Evolutionary conservation across 2,113 vertebrate species (phyloP).

Genomic region (Typhlomys cinereus): DNA sequence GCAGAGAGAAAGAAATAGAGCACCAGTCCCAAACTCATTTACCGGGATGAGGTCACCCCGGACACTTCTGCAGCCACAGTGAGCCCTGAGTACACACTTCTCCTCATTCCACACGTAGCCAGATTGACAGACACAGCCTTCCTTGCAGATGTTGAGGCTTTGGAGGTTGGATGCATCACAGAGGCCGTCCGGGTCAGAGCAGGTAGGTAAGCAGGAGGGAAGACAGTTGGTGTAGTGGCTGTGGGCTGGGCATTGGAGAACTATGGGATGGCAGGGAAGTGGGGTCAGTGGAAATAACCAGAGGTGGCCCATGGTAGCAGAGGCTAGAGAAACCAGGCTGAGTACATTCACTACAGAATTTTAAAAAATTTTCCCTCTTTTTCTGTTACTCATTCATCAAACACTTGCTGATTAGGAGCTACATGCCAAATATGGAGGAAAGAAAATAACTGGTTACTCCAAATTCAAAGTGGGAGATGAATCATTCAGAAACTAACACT

Average conservation of each 20-base stretch:
- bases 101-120: neutral
- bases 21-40: neutral
- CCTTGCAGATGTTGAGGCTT: neutral
- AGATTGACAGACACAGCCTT: neutral
- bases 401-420: neutral
- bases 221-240: constrained; percentile 88
- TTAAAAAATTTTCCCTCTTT: too few relatives aligned
- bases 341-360: neutral
- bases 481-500: neutral
- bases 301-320: neutral
- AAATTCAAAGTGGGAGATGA: neutral
- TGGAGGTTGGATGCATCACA: constrained; percentile 73
- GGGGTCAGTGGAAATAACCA: neutral
- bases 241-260: constrained; percentile 84
- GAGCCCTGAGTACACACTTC: neutral
- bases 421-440: neutral
- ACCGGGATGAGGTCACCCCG: neutral
- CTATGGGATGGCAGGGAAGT: constrained; percentile 66
- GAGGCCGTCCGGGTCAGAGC: constrained; percentile 81
- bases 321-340: neutral
- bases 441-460: neutral
- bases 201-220: constrained; percentile 86
- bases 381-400: neutral
- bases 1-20: neutral
- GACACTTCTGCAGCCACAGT: neutral